Base-by-base conservation (phyloP, 2,113 vertebrate genomes). In the Morone saxatilis region DNA sequence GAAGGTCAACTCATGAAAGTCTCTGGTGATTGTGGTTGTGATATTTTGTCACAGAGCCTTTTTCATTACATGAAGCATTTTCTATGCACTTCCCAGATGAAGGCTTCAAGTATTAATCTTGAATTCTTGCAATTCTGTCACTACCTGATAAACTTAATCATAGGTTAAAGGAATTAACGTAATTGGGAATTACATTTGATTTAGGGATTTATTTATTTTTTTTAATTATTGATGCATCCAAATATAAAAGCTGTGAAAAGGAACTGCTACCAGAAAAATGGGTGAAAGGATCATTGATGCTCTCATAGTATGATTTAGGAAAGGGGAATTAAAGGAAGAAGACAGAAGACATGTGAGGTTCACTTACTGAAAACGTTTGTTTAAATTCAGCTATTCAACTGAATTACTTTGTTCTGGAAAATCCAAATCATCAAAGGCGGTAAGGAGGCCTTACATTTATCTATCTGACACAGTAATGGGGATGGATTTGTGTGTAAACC, bases 1-100 rank as follows among this genome's bases (percentile, higher is more conserved):
- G 87, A 90, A 91, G 90, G 90, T 88, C 86, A 76, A 2, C 68
- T 11, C 47, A 20, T 63, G 57, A 51, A 80, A 65, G 73, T 88
- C 81, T 79, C 68, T 40, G 38, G 68, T 50, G 83, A 59, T 75
- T 17, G 72, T 66, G 57, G 57, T 60, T 68, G 51, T 57, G 71
- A 78, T 84, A 63, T 83, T 78, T 83, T 83, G 81, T 83, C 40
- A 54, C 16, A 38, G 60, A 14, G 57, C 12, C 48, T 45, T 63
- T 84, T 78, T 81, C 48, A n/a, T 51, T 40, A 71, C 57, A 38
- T 36, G 0, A 76, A 48, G 7, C 36, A 5, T 38, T 68, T 43
- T 36, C 45, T 48, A 25, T 60, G 13, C 36, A 54, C 47, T 38
- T 75, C 60, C 36, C 56, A 47, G 43, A 69, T 73, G 41, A 65